A percentile compares a stretch with the other conserved stretches of the same genome.
phyloP scores from a whole-genome alignment of 1,140 invertebrate genomes.

The Idris sp. region DNA sequence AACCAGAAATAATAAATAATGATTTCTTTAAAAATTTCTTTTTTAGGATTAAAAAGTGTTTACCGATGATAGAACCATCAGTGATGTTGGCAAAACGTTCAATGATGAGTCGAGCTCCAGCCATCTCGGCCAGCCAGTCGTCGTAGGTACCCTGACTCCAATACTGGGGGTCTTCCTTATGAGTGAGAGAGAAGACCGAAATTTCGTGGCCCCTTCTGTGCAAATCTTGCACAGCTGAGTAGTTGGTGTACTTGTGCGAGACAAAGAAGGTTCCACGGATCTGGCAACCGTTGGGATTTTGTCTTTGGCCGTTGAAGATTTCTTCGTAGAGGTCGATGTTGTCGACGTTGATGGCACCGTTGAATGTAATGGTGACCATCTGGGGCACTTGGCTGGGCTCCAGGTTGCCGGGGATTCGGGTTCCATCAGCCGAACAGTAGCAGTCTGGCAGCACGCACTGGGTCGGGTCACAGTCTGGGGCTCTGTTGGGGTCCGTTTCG shows the following conservation, averaged over 20 bases:
- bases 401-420: slow-evolving; percentile 89
- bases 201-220: slow-evolving; percentile 97
- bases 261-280: slow-evolving; percentile 98
- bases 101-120: slow-evolving; percentile 91
- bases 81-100: slow-evolving; percentile 95
- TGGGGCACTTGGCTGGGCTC: slow-evolving; percentile 92
- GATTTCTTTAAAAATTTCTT: too few species aligned
- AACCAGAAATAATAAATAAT: too few species aligned
- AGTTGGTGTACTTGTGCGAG: slow-evolving; percentile 98
- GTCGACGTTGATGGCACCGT: slow-evolving; percentile 97
- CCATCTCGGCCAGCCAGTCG: slow-evolving; percentile 97
- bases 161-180: slow-evolving; percentile 93
- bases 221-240: slow-evolving; percentile 96
- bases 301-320: slow-evolving; percentile 93
- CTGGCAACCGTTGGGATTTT: slow-evolving; percentile 97
- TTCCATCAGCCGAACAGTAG: slow-evolving; percentile 95
- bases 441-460: slow-evolving; percentile 94
- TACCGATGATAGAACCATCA: slow-evolving; percentile 93
- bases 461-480: slow-evolving; percentile 91
- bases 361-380: slow-evolving; percentile 98
- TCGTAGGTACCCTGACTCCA: slow-evolving; percentile 95
- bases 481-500: slow-evolving; percentile 91
- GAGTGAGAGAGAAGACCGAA: slow-evolving; percentile 97
- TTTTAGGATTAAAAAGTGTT: too few species aligned
- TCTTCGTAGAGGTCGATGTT: slow-evolving; percentile 97